Evolutionary conservation across 2,888 invertebrate species (phyloP), one percentile per base, ranked within the genome.

Genomic region (Meandrusa payeni): DNA sequence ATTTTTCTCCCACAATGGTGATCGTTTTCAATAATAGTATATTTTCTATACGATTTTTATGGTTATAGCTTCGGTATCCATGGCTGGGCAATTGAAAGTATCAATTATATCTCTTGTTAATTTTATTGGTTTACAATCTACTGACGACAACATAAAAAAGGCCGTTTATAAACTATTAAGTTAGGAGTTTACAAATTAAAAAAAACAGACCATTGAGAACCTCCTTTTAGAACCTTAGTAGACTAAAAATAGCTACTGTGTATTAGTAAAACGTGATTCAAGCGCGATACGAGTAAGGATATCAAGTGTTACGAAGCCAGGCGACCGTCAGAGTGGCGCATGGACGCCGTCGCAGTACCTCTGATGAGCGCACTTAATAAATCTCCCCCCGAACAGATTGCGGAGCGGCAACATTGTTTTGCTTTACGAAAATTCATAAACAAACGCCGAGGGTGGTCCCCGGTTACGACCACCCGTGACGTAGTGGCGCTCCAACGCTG

Each of bases 361-460:
- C 5, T 29, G 28, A 39, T 39, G 40, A 44, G 23, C 22, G 7
- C 6, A 11, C 17, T 34, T 38, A 32, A 32, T 32, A 38, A 38
- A 37, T n/a, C 26, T 13, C 32, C 38, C 32, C 13, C 5, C 13
- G 7, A 32, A 32, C 31, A 19, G 32, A 31, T 36, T 36, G 39
- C 28, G 33, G 10, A 20, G 19, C 29, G 31, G 55, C 61, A 59
- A 52, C 39, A 54, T 60, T 60, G 61, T 38, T 61, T 64, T 61
- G 60, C 61, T 67, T 62, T 64, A 69, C 65, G 63, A 70, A 74
- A 72, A 71, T 76, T 75, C 61, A 76, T 73, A 72, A 72, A 65
- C 63, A 61, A 66, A 17, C 44, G 50, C 56, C 52, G 52, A 56
- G 64, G 71, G 69, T 64, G 70, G 69, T 69, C 69, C 57, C 64